Evolutionary conservation across 1,140 invertebrate genomes (phyloP).

Genomic region (Lysiphlebus fabarum): DNA sequence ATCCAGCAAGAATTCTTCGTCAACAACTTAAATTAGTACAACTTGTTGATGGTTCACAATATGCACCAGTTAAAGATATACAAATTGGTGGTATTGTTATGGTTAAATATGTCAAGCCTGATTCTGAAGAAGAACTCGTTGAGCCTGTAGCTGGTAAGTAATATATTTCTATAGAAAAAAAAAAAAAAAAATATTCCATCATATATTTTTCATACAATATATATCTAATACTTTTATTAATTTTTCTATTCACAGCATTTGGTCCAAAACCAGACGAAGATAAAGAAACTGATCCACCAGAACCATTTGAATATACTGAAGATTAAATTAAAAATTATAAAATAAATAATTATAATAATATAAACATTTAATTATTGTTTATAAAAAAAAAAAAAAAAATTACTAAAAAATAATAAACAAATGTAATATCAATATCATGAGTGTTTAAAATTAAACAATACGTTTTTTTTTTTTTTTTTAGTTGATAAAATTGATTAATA

Average conservation of each 20-base stretch:
- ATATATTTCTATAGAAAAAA: conserved; percentile 13
- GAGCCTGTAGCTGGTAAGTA: conserved; percentile 79
- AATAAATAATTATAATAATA: background rate
- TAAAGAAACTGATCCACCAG: conserved; percentile 93
- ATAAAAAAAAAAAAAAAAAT: no score
- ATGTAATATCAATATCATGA: no score
- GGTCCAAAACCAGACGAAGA: conserved; percentile 92
- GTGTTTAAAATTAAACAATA: no score
- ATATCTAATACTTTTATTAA: background rate
- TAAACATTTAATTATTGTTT: background rate
- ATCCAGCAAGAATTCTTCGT: conserved; percentile 91
- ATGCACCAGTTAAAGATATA: conserved; percentile 85
- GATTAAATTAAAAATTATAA: conserved; percentile 57
- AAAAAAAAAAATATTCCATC: no score
- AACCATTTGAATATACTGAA: conserved; percentile 93
- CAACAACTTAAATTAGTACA: conserved; percentile 88
- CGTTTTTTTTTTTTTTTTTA: background rate
- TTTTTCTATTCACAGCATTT: conserved; percentile 64
- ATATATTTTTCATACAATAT: no score
- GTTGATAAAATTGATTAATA: background rate
- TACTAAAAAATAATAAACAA: background rate
- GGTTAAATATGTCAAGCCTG: conserved; percentile 77
- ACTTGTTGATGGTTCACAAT: conserved; percentile 76
- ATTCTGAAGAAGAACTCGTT: conserved; percentile 79
- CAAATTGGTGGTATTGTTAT: conserved; percentile 95